Base-by-base conservation (phyloP, 2,888 invertebrate genomes). In the Leptinotarsa peninsularis region DNA sequence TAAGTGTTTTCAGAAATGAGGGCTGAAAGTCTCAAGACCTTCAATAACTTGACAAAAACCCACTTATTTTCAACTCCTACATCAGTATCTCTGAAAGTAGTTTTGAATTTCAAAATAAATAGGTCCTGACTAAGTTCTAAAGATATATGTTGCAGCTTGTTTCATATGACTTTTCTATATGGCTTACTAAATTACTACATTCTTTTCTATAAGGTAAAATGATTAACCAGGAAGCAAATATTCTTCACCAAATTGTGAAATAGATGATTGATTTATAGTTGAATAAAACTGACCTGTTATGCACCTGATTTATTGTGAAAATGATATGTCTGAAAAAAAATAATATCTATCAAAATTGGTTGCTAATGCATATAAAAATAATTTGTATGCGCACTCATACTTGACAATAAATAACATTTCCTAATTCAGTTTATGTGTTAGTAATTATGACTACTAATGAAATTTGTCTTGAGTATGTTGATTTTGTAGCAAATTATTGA, bases 331-430 rank as follows among this genome's bases (percentile, higher is more conserved):
- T 33, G 33, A n/a, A 33, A 33, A 33, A 33, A 10, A 33, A 33
- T 7, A 33, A 33, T 33, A 33, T 33, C 10, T 2, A 33, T 33
- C 33, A 33, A 33, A 33, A 33, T 33, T 33, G 7, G 33, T 33
- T 33, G 33, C 33, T 5, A 33, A 33, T 33, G 10, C 33, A 33
- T 60, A 27, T 60, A 23, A 17, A 63, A 33, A 63, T 63, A 27
- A 33, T 63, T 63, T 33, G 63, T 63, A 27, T 33, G 4, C 27
- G 43, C 17, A 33, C 17, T 63, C 18, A 63, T n/a, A 63, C 33
- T 63, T 63, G 63, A 63, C 63, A 27, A 27, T 63, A 63, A 27
- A 27, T 63, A 63, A 63, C 17, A n/a, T 33, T 63, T 33, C n/a
- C 17, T 17, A 18, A 63, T 63, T 63, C n/a, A 27, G 33, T 18